Conservation (phyloP, 2,888 invertebrate genomes). For the Tuta absoluta region DNA sequence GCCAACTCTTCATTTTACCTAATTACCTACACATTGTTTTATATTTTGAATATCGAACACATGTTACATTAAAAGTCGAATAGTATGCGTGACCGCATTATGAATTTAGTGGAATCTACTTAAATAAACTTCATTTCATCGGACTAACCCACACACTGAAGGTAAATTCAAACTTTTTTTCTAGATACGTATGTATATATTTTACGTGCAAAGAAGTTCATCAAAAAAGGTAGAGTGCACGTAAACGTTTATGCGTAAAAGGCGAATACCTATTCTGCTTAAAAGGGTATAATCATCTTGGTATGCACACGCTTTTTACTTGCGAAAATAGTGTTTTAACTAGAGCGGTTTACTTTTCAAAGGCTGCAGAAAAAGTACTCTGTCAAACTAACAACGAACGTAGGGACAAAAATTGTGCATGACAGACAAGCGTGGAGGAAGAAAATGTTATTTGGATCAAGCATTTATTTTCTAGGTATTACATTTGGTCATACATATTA, state of each 20-base stretch:
- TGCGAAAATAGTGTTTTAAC: constrained; percentile 37
- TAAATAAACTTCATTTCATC: background rate
- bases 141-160: background rate
- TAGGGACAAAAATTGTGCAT: constrained; percentile 48
- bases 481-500: background rate
- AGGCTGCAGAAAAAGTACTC: constrained; percentile 41
- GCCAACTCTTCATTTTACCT: constrained; percentile 66
- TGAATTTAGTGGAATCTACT: background rate
- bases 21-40: constrained; percentile 63
- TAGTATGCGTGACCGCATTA: constrained; percentile 12
- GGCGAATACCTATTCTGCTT: constrained; percentile 42
- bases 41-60: constrained; percentile 18
- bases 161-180: background rate
- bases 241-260: constrained; percentile 45
- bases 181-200: background rate
- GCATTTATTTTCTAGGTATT: background rate
- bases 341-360: constrained; percentile 46
- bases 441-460: background rate
- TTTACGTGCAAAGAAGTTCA: background rate
- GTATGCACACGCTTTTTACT: constrained; percentile 44
- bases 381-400: constrained; percentile 57
- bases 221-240: constrained; percentile 29
- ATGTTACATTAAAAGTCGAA: constrained; percentile 10
- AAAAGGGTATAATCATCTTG: constrained; percentile 45
- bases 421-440: constrained; percentile 5